Conservation (phyloP, 2,113 vertebrate genomes). For the Pteropus alecto region DNA sequence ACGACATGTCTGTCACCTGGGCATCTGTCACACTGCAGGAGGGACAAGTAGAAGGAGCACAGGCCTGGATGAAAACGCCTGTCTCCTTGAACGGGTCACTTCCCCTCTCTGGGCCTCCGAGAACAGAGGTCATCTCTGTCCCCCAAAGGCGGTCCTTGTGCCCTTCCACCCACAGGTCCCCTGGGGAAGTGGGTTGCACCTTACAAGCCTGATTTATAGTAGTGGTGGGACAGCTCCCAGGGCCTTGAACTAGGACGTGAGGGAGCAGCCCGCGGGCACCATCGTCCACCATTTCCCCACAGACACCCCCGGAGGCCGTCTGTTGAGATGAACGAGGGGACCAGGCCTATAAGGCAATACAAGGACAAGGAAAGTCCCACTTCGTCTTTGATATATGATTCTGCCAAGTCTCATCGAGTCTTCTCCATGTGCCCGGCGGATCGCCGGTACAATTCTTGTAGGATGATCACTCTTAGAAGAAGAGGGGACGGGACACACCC, state of each 20-base stretch:
- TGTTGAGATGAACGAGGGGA: neutral
- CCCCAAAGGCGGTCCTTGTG: no score
- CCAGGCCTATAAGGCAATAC: neutral
- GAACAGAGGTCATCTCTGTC: neutral
- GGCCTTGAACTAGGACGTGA: no score
- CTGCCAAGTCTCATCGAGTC: no score
- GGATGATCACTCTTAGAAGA: neutral
- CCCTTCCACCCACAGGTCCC: no score
- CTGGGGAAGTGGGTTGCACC: no score
- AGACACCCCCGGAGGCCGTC: no score
- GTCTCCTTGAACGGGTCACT: neutral
- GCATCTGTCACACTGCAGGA: neutral
- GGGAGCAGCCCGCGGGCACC: no score
- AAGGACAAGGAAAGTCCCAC: neutral
- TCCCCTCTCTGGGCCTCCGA: neutral
- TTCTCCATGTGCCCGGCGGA: accelerated
- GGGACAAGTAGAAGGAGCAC: neutral
- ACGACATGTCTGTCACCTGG: neutral
- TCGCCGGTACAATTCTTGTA: accelerated
- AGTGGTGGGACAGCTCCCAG: no score
- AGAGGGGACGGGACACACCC: accelerated
- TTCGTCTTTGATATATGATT: neutral
- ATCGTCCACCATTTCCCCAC: no score
- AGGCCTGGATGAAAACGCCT: neutral
- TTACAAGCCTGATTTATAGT: no score